These are phyloP conservation scores for Myopa tessellatipennis DNA, from an alignment of 2,888 invertebrate species.

Conservation along the genomic window DNA sequence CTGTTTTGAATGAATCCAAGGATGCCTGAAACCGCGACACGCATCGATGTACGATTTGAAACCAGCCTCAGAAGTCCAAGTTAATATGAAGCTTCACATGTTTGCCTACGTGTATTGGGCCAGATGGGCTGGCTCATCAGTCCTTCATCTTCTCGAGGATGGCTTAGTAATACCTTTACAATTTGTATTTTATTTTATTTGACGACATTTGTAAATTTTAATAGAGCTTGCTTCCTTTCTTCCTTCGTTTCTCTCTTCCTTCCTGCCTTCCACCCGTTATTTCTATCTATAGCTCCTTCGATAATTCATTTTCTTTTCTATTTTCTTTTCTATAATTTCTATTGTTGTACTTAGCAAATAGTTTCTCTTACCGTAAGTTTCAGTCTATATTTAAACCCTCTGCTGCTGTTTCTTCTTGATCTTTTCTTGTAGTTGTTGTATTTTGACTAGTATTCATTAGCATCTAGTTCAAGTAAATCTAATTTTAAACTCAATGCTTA, in stretches of 20 bases:
- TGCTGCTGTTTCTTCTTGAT: too few species aligned
- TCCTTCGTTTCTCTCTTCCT: background rate
- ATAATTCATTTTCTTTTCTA: background rate
- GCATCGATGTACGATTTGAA: too few species aligned
- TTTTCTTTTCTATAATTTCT: background rate
- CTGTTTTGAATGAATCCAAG: too few species aligned
- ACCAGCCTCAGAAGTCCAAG: too few species aligned
- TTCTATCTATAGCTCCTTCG: background rate
- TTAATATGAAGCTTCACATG: too few species aligned
- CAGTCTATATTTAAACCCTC: background rate
- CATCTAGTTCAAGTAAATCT: conserved; percentile 38
- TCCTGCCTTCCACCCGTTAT: background rate
- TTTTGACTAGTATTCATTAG: background rate
- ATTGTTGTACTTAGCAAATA: background rate
- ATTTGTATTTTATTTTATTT: too few species aligned
- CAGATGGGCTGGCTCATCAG: too few species aligned
- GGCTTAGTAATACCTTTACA: too few species aligned
- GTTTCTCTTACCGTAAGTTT: conserved; percentile 1
- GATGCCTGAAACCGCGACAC: too few species aligned
- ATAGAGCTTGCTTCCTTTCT: background rate
- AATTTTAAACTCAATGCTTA: conserved; percentile 18
- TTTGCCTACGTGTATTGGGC: too few species aligned
- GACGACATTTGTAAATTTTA: too few species aligned
- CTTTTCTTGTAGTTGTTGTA: background rate
- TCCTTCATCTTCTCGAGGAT: too few species aligned